phyloP scores from a whole-genome alignment of 1,140 invertebrate genomes.

The Pseudachorutes palmiensis region DNA sequence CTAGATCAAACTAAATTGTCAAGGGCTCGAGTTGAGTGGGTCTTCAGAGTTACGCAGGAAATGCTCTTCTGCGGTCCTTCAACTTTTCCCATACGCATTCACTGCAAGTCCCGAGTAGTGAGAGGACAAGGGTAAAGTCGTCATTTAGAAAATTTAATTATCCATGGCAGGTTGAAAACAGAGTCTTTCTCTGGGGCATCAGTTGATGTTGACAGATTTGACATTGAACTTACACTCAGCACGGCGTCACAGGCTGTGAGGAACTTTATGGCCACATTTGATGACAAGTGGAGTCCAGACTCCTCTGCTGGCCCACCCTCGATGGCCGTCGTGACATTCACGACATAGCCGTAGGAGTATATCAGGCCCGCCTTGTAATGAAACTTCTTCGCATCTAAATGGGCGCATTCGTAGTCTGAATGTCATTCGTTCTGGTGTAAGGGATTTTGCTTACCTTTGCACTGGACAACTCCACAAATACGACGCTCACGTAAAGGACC shows the following conservation, averaged over 20 bases:
- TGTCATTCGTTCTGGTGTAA: background rate
- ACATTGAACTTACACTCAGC: conserved; percentile 44
- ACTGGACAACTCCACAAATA: conserved; percentile 24
- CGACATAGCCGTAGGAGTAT: conserved; percentile 57
- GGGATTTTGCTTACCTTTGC: conserved; percentile 18
- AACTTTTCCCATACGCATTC: too few species aligned
- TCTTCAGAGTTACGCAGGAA: too few species aligned
- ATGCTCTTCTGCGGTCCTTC: too few species aligned
- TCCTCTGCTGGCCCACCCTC: conserved; percentile 57
- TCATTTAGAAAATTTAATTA: conserved; percentile 8
- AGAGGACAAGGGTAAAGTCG: background rate
- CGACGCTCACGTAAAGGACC: conserved; percentile 22
- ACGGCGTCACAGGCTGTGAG: conserved; percentile 53
- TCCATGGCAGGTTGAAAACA: background rate
- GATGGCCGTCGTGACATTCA: conserved; percentile 55
- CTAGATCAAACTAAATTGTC: background rate
- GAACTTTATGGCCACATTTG: conserved; percentile 50
- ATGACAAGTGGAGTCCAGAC: conserved; percentile 54
- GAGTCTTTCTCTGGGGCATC: background rate
- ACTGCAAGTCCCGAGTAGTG: too few species aligned
- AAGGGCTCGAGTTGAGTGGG: too few species aligned
- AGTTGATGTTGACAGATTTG: background rate
- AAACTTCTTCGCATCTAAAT: conserved; percentile 48
- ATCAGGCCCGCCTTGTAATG: conserved; percentile 49
- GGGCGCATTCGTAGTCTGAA: background rate